Base-by-base conservation (phyloP, 2,113 vertebrate genomes). In the Prietella phreatophila region DNA sequence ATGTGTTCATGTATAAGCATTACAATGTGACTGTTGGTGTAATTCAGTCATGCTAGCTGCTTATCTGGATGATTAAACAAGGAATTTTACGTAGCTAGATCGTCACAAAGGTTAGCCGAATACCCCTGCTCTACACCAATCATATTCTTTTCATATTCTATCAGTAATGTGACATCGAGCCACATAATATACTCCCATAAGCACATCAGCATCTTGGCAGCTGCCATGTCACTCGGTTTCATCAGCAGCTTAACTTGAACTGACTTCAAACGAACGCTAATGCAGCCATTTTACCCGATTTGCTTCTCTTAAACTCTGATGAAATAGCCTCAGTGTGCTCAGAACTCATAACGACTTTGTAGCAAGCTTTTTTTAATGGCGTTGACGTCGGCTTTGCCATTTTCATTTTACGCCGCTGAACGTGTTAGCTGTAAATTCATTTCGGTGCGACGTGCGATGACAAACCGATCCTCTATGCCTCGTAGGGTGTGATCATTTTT, bases 221-320 rank as follows among this genome's bases (percentile, higher is more conserved):
- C 50, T 84, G 65, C 85, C 83, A 80, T 89, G 88, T 85, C 86
- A 86, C 86, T 58, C 39, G 30, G 30, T 90, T 90, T 86, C 88
- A 89, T 90, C 88, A 90, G 84, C 82, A 50, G 67, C 76, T 63
- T 81, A 58, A 81, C 30, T 36, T 58, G 56, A 88, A 83, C 61
- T 76, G 78, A 87, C 88, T 89, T 91, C 78, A 88, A 86, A 83
- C 76, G 36, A 86, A 73, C 58, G 36, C 36, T 73, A 84, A 91
- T 89, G 81, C 65, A 69, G 87, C 82, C 13, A 87, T 85, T 89
- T 85, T 53, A 53, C 79, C 78, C 33, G 69, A 83, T 75, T 53
- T 33, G 27, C 65, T 30, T 86, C 84, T 78, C 73, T 86, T 88
- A 83, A 90, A 83, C 65, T 10, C 53, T 78, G 90, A 83, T 88